phyloP scores from a whole-genome alignment of 2,888 invertebrate species.

The Hirtodrosophila confusa region DNA sequence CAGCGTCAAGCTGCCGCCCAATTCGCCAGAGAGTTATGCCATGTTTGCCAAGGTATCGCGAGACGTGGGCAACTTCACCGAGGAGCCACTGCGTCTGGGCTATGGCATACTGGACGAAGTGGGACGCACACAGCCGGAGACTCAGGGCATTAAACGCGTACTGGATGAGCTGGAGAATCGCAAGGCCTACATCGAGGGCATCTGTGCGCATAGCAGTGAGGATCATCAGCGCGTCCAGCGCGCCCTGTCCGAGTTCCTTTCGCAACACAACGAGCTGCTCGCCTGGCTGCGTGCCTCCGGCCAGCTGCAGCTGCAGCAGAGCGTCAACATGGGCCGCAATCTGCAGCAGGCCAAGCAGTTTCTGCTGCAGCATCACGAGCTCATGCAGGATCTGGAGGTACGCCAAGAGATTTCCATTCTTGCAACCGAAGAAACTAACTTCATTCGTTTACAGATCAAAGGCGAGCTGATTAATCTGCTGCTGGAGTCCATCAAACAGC shows the following conservation, averaged over 20 bases:
- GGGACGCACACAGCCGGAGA: slow-evolving; percentile 87
- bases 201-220: slow-evolving; percentile 88
- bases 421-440: too few relatives aligned
- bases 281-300: slow-evolving; percentile 91
- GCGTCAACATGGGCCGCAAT: slow-evolving; percentile 90
- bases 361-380: slow-evolving; percentile 89
- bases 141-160: slow-evolving; percentile 87
- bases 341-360: slow-evolving; percentile 89
- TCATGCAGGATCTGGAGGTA: slow-evolving; percentile 90
- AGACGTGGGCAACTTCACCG: slow-evolving; percentile 88
- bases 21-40: slow-evolving; percentile 88
- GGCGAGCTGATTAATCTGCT: slow-evolving; percentile 88
- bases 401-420: background rate
- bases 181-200: slow-evolving; percentile 87
- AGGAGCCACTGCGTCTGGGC: slow-evolving; percentile 89
- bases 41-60: slow-evolving; percentile 88
- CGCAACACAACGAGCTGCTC: slow-evolving; percentile 88
- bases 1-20: slow-evolving; percentile 87
- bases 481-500: slow-evolving; percentile 87
- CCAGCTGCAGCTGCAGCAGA: slow-evolving; percentile 89
- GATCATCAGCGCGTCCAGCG: slow-evolving; percentile 89
- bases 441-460: slow-evolving; percentile 85
- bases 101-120: slow-evolving; percentile 89
- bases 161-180: slow-evolving; percentile 91
- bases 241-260: slow-evolving; percentile 88